Conservation (phyloP, 1,140 invertebrate species). For the Psilanteris sp. region DNA sequence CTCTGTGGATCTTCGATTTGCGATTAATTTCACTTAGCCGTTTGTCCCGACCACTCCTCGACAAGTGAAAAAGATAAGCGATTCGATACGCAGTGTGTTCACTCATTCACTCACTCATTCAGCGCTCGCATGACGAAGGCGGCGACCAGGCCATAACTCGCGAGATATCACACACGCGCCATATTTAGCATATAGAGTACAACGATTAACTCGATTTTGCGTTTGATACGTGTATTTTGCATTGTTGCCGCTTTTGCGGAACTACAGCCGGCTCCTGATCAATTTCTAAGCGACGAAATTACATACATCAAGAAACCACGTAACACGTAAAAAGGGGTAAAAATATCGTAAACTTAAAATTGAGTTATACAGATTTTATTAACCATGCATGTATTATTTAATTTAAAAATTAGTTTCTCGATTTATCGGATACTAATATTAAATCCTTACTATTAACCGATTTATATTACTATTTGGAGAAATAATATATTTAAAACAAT, state of each 20-base stretch:
- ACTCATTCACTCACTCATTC: conserved; percentile 36
- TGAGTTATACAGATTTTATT: conserved; percentile 24
- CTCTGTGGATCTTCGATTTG: conserved; percentile 55
- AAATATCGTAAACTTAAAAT: conserved; percentile 28
- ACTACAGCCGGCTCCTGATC: conserved; percentile 40
- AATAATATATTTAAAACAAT: too few relatives aligned
- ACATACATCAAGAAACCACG: conserved; percentile 11
- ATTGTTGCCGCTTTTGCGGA: conserved; percentile 53
- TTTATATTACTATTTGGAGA: too few relatives aligned
- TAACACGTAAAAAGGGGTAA: conserved; percentile 9
- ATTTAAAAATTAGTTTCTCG: background rate
- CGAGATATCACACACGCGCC: conserved; percentile 69
- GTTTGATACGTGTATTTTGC: conserved; percentile 62
- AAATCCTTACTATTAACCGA: too few relatives aligned
- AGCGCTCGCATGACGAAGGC: conserved; percentile 76
- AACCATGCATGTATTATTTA: background rate
- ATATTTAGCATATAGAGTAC: conserved; percentile 79
- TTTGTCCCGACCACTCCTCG: conserved; percentile 49
- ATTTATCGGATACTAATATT: too few relatives aligned
- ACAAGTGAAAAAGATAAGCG: conserved; percentile 70
- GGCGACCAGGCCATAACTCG: conserved; percentile 76
- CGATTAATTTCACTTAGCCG: conserved; percentile 62
- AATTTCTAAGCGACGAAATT: conserved; percentile 44
- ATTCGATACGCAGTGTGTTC: conserved; percentile 67
- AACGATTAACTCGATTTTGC: conserved; percentile 75